Evolutionary conservation across 2,113 vertebrate genomes (phyloP).

Genomic region (Carassius auratus): DNA sequence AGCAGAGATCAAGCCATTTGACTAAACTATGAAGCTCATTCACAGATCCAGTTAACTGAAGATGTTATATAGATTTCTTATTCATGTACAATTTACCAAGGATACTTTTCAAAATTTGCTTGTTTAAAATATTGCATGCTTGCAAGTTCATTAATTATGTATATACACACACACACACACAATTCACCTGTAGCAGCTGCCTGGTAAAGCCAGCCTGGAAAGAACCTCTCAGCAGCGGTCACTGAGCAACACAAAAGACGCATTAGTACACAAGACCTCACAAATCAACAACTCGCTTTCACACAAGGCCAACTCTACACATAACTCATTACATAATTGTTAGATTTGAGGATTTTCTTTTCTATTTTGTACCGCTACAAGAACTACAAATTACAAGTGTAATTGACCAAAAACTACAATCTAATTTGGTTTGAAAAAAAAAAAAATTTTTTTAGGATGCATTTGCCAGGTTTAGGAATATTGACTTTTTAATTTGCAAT

Average conservation of each 20-base stretch:
- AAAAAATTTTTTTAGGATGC: not conserved
- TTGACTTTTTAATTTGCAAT: constrained; percentile 37
- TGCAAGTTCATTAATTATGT: not conserved
- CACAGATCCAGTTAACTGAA: no score
- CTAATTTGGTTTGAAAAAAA: constrained; percentile 28
- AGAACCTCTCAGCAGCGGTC: constrained; percentile 5
- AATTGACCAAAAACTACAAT: not conserved
- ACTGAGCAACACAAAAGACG: constrained; percentile 29
- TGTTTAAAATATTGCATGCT: not conserved
- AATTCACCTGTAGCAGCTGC: constrained; percentile 15
- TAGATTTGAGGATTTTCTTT: not conserved
- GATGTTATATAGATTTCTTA: no score
- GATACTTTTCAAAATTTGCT: not conserved
- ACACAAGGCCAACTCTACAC: not conserved
- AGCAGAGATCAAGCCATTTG: no score
- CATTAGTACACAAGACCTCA: not conserved
- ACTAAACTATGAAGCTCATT: no score
- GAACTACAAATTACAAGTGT: not conserved
- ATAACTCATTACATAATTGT: not conserved
- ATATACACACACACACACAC: not conserved
- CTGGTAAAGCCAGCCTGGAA: not conserved
- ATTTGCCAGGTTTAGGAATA: constrained; percentile 29
- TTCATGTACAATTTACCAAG: no score
- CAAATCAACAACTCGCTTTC: not conserved
- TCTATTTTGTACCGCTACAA: constrained; percentile 19